Evolutionary conservation across 2,888 invertebrate species (phyloP), one percentile per base, ranked within the genome.

Genomic region (Xestoiulus laeticollis): DNA sequence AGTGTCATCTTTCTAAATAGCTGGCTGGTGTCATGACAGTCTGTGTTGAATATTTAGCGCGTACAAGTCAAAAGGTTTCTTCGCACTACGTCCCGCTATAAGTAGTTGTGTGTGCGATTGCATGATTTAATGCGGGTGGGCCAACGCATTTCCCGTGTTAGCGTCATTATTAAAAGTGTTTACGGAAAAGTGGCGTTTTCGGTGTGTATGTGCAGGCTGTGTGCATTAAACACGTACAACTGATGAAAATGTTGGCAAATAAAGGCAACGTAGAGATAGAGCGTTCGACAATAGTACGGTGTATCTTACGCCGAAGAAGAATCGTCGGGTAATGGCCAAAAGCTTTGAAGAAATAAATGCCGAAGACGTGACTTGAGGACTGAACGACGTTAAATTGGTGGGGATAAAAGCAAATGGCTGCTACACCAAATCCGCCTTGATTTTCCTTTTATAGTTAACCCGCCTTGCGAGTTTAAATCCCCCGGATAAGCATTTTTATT

Each of bases 341-440:
- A 78, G 78, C 78, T 78, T 30, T 30, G 78, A 78, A 78, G 78
- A 78, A 78, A 22, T 78, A 78, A 78, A 78, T 78, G 78, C 78
- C 30, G 14, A 78, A 8, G 78, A 78, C 78, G 78, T 78, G 78
- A 78, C 78, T 78, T 2, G 78, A 78, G 30, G 30, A 78, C 12
- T 78, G 78, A 78, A 78, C 30, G 78, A 78, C 78, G 30, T 30
- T 78, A 78, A 78, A 78, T 78, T 78, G 78, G 78, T 12, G 10
- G 30, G 30, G 78, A 68, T 22, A 78, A 78, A 78, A 78, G 78
- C 78, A 78, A 78, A 78, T 78, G 78, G 78, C 78, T 78, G 78
- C 78, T 14, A 30, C 26, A 14, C 78, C 78, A 26, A 30, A 78
- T 26, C 10, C 78, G 38, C 38, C 38, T 38, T 38, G 6, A 5